These are phyloP conservation scores for Clavelina lepadiformis DNA, from an alignment of 23 tunicate species.

Conservation along the genomic window DNA sequence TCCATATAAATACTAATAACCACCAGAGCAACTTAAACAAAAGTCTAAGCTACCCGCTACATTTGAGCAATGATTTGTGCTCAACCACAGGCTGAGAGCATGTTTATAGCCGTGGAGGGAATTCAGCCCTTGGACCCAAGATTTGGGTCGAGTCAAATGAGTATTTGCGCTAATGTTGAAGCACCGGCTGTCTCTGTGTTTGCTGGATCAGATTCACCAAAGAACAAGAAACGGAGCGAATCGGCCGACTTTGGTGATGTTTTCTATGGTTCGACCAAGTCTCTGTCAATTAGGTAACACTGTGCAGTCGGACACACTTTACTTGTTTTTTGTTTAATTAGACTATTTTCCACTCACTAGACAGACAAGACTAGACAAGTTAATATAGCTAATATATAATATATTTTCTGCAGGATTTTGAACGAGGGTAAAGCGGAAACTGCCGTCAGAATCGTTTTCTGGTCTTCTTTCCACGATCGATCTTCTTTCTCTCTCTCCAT, in stretches of 20 bases:
- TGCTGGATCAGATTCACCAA: slow-evolving; percentile 26
- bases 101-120: slow-evolving; percentile 49
- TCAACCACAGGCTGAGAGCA: slow-evolving; percentile 28
- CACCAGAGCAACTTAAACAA: too few species aligned
- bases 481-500: slow-evolving; percentile 44
- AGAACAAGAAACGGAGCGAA: slow-evolving; percentile 2
- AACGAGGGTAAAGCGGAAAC: slow-evolving; percentile 59
- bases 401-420: slow-evolving; percentile 22
- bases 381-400: too few species aligned
- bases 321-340: too few species aligned
- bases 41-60: too few species aligned
- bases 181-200: slow-evolving; percentile 17
- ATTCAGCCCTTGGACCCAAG: slow-evolving; percentile 6
- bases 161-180: slow-evolving; percentile 27
- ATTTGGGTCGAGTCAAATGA: slow-evolving; percentile 13
- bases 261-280: slow-evolving; percentile 43
- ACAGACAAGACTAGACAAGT: too few species aligned
- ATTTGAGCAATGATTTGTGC: neutral
- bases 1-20: too few species aligned
- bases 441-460: slow-evolving; percentile 34
- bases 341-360: too few species aligned
- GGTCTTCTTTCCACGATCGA: slow-evolving; percentile 51
- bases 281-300: slow-evolving; percentile 53
- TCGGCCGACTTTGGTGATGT: slow-evolving; percentile 55
- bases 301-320: too few species aligned